A percentile compares a stretch with the other conserved stretches of the same genome.
These are phyloP conservation scores for Mizuhopecten yessoensis DNA, from an alignment of 1,140 invertebrate species.

Conservation along the genomic window DNA sequence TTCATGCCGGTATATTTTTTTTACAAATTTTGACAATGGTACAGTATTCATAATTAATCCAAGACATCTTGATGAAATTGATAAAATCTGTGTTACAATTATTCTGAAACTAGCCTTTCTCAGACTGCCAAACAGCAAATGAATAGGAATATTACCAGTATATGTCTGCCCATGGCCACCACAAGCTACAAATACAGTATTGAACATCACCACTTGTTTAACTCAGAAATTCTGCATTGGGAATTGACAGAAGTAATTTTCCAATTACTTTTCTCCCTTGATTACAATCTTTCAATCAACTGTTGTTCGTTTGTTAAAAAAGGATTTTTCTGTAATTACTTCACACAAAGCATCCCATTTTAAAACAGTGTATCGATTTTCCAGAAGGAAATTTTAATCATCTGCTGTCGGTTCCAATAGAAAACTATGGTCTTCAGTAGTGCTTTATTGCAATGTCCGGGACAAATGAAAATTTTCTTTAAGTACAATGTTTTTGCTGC, in stretches of 20 bases:
- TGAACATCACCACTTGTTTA: neutral
- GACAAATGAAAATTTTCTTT: no score
- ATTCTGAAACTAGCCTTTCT: no score
- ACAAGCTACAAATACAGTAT: neutral
- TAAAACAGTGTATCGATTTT: neutral
- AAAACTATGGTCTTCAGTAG: no score
- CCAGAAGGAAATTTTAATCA: neutral
- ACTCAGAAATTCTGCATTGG: neutral
- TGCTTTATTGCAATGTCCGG: no score
- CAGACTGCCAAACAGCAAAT: no score
- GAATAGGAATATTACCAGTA: no score
- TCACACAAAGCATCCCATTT: neutral
- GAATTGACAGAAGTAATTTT: neutral
- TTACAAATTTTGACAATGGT: neutral
- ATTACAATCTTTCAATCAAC: neutral
- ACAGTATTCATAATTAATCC: no score
- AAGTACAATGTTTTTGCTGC: no score
- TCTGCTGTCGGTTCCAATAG: no score
- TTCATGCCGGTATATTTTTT: no score
- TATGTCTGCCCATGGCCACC: neutral
- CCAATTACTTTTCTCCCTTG: neutral
- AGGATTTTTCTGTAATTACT: neutral
- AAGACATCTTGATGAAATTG: no score
- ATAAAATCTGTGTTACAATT: no score
- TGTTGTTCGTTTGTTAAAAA: neutral